Conservation (phyloP, 2,888 invertebrate genomes). For the Rhorus exstirpatorius region DNA sequence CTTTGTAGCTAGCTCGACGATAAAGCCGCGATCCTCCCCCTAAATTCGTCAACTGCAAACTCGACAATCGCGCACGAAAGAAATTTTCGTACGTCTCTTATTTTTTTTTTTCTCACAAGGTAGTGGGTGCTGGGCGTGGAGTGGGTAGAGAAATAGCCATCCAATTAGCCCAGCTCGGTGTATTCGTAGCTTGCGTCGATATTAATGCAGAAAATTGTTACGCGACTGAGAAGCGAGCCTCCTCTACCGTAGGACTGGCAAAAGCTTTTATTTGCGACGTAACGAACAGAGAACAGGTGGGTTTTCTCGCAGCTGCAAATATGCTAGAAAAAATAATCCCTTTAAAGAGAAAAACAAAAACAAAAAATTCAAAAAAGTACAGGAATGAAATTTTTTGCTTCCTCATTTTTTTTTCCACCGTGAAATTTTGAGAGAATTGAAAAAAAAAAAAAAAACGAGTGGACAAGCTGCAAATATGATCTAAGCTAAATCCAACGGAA, state of each 20-base stretch:
- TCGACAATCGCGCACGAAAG: conserved; percentile 87
- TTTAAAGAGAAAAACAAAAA: not conserved
- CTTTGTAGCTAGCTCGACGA: no score
- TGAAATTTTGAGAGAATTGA: no score
- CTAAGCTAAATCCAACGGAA: conserved; percentile 58
- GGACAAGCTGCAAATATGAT: not conserved
- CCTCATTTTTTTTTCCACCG: no score
- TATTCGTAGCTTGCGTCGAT: conserved; percentile 90
- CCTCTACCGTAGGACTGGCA: conserved; percentile 86
- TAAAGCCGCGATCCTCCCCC: no score
- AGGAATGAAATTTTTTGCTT: not conserved
- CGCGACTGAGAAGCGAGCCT: conserved; percentile 86
- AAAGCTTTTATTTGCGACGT: conserved; percentile 88
- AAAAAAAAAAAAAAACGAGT: no score
- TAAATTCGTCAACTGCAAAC: not conserved
- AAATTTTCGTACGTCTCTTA: conserved; percentile 25
- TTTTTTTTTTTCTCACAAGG: conserved; percentile 82
- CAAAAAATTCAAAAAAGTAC: no score
- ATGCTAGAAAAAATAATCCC: not conserved
- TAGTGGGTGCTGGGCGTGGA: conserved; percentile 91
- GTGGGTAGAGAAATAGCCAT: conserved; percentile 89
- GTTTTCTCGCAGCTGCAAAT: not conserved
- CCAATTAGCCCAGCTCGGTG: conserved; percentile 88
- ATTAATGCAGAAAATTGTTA: conserved; percentile 87
- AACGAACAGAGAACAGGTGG: conserved; percentile 87